Evolutionary conservation across 2,113 vertebrate species (phyloP), one percentile per base, ranked within the genome.

Genomic region (Myocastor coypus): DNA sequence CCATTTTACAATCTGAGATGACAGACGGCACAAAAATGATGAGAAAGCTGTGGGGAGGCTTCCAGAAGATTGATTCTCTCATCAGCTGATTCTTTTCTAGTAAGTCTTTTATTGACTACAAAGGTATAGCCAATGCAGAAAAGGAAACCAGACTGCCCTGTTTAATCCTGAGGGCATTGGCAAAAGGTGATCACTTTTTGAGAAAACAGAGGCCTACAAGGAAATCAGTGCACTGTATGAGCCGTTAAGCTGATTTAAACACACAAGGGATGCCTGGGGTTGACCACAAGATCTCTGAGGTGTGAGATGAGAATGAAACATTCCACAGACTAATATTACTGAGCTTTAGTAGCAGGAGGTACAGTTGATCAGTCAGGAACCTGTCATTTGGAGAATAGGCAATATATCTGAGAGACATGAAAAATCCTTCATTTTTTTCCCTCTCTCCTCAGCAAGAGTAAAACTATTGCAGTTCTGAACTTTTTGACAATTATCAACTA

Each of bases 41-140:
- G 99, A 99, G 99, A 99, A 99, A 99, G 99, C 99, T 99, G 99
- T 99, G 98, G 99, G 99, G 99, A 99, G 99, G 99, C 99, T 99
- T 99, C 99, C 99, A 99, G 99, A 99, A 99, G 99, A 99, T 99
- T 99, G 99, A 99, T 99, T 99, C 99, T 99, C 99, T 99, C 99
- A 99, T 99, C 98, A 99, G 99, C 99, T 99, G 99, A 99, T 99
- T 99, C 99, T 99, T 99, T 99, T 99, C 99, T 99, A 99, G 99
- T 99, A 99, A 99, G 99, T 99, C 99, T 99, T 99, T 99, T 99
- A 99, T 99, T 99, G 99, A 99, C 99, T 99, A 99, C 99, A 99
- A 99, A 99, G 99, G 99, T 99, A 99, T 98, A 98, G 98, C 98
- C 98, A 98, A 99, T 99, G 99, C 98, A 98, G 98, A 99, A 99